A percentile compares a stretch with the other conserved stretches of the same genome.
These are phyloP conservation scores for Drosophila nr. perissopoda DNA, from an alignment of 2,888 invertebrate genomes.

Conservation along the genomic window DNA sequence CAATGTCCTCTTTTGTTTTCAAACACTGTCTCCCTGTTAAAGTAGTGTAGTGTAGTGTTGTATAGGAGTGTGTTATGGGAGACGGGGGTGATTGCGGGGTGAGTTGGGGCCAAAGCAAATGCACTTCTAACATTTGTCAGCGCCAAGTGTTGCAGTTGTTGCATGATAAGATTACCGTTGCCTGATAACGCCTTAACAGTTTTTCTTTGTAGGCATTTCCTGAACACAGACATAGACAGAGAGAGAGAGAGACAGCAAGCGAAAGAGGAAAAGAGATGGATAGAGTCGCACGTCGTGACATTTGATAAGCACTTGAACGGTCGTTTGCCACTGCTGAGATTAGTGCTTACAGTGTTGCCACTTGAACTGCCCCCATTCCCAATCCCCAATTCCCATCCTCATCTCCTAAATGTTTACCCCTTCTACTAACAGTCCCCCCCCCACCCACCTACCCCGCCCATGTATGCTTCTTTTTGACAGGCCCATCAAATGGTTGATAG, in stretches of 20 bases:
- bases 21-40: slow-evolving; percentile 27
- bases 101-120: slow-evolving; percentile 18
- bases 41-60: not conserved
- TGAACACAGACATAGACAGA: not conserved
- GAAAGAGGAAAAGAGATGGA: not conserved
- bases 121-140: slow-evolving; percentile 74
- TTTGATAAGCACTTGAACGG: slow-evolving; percentile 62
- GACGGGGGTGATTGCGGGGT: not conserved
- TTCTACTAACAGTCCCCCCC: not conserved
- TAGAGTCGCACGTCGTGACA: slow-evolving; percentile 44
- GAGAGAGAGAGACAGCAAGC: not conserved
- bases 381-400: not conserved
- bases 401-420: slow-evolving; percentile 1
- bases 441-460: not conserved
- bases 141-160: slow-evolving; percentile 59
- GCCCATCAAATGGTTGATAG: slow-evolving; percentile 11
- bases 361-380: slow-evolving; percentile 31
- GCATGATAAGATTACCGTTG: slow-evolving; percentile 64
- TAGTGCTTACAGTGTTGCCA: slow-evolving; percentile 27
- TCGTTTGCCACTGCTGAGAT: slow-evolving; percentile 57
- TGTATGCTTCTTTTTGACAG: not conserved
- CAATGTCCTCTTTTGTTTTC: slow-evolving; percentile 74
- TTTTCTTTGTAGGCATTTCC: slow-evolving; percentile 44
- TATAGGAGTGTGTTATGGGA: not conserved
- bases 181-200: slow-evolving; percentile 48